Evolutionary conservation across 1,140 invertebrate species (phyloP).

Genomic region (Akabosia matsudoensis): DNA sequence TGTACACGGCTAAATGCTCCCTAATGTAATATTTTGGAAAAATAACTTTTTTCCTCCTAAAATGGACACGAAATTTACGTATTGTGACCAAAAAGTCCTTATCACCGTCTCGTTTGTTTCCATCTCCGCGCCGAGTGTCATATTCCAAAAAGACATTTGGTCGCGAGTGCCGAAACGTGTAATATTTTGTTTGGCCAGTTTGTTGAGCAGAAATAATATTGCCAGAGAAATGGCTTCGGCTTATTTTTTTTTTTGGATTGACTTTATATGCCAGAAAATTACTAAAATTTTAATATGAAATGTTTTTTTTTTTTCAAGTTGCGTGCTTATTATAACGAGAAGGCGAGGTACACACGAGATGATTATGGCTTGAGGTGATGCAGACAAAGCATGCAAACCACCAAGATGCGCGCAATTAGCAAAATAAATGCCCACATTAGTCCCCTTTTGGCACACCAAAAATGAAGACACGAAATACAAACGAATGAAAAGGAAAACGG

Average conservation of each 20-base stretch:
- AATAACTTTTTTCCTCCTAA: not conserved
- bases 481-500: not conserved
- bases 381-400: constrained; percentile 1
- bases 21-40: not conserved
- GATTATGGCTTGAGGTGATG: not conserved
- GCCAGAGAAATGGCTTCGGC: not conserved
- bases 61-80: constrained; percentile 20
- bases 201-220: not conserved
- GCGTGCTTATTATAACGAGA: too few relatives aligned
- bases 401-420: not conserved
- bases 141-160: not conserved
- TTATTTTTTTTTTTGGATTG: not conserved
- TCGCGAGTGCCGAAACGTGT: too few relatives aligned
- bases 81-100: constrained; percentile 20
- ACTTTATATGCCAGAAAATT: not conserved
- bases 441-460: too few relatives aligned
- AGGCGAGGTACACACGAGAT: not conserved
- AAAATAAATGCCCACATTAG: constrained; percentile 17
- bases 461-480: not conserved
- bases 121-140: not conserved
- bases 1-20: constrained; percentile 7
- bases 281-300: not conserved
- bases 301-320: not conserved
- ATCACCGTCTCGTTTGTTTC: not conserved
- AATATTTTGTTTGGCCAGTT: not conserved